These are phyloP conservation scores for Thysanoteuthis rhombus DNA, from an alignment of 2,888 invertebrate genomes.

Conservation along the genomic window DNA sequence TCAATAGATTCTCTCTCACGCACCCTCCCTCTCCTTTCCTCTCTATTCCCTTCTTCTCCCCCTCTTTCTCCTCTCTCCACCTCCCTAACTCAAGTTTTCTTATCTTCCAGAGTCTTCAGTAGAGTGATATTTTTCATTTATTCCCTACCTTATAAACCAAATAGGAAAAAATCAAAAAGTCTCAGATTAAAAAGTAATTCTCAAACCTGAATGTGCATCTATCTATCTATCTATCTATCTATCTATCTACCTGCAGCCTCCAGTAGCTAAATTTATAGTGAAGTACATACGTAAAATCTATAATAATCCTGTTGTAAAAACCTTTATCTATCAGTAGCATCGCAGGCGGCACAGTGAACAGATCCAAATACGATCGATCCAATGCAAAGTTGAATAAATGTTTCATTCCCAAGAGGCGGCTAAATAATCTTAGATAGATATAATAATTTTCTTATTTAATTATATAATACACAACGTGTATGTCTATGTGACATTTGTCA, in stretches of 20 bases:
- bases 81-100: no score
- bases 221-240: background rate
- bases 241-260: background rate
- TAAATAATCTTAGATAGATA: background rate
- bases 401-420: background rate
- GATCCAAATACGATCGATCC: background rate
- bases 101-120: background rate
- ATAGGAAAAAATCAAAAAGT: background rate
- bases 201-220: background rate
- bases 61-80: background rate
- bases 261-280: no score
- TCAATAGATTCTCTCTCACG: background rate
- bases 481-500: no score
- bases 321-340: background rate
- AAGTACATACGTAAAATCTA: no score
- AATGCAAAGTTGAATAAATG: background rate
- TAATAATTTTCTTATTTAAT: no score
- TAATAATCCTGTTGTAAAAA: background rate
- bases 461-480: no score
- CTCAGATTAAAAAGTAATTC: background rate
- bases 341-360: background rate
- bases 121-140: background rate
- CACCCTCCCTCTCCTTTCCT: background rate
- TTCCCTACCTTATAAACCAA: background rate
- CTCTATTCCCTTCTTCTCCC: no score